Conservation (phyloP, 1,140 invertebrate species). For the Bicyclus anynana region DNA sequence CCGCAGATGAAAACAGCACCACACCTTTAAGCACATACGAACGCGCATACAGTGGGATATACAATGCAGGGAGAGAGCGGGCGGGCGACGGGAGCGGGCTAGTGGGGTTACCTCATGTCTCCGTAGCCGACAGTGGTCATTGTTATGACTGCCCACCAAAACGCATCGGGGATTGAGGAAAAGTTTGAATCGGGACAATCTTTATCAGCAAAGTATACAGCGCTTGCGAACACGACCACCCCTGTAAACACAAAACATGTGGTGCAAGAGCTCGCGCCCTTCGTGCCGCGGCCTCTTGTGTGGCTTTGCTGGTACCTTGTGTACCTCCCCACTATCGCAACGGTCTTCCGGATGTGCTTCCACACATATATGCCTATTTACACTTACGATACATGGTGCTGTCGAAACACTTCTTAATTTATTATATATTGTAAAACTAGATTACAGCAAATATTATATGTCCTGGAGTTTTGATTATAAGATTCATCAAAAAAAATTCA, state of each 20-base stretch:
- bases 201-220: conserved; percentile 99
- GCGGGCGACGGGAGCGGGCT: conserved; percentile 50
- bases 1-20: conserved; percentile 98
- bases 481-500: too few relatives aligned
- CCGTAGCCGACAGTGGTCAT: conserved; percentile 98
- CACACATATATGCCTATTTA: too few relatives aligned
- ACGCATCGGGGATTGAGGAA: conserved; percentile 97
- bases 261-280: conserved; percentile 46
- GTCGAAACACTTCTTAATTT: not conserved
- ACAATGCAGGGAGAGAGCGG: conserved; percentile 62
- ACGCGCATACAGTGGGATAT: conserved; percentile 72
- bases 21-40: conserved; percentile 90
- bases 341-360: too few relatives aligned
- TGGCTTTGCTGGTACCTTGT: too few relatives aligned
- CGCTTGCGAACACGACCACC: conserved; percentile 98
- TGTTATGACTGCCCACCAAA: conserved; percentile 97
- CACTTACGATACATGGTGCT: too few relatives aligned
- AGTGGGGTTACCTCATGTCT: conserved; percentile 92
- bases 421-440: not conserved
- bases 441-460: not conserved
- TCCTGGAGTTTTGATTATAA: conserved; percentile 33
- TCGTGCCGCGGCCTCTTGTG: conserved; percentile 20
- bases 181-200: conserved; percentile 97
- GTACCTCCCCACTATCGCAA: too few relatives aligned
- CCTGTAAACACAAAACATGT: conserved; percentile 80